Conservation (phyloP, 2,797 vertebrate species). For the Enteromius thamalakanensis region DNA sequence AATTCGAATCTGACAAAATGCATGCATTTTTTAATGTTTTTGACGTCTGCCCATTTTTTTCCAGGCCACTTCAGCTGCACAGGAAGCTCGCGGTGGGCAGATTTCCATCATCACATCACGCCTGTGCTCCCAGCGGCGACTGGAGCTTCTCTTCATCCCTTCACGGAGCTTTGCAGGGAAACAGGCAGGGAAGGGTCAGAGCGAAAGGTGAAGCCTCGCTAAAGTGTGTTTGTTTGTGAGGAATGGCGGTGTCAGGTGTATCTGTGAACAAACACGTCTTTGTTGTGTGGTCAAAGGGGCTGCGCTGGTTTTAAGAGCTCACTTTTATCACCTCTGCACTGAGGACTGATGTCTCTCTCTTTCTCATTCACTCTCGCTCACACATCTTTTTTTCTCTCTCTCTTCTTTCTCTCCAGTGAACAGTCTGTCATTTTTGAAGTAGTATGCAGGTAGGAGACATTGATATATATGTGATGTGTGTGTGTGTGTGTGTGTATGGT, state of each 20-base stretch:
- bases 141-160: conserved; percentile 5
- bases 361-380: neutral
- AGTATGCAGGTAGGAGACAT: neutral
- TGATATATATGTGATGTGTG: neutral
- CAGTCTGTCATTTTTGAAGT: conserved; percentile 18
- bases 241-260: conserved; percentile 45
- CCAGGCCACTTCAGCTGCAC: neutral
- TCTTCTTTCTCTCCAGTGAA: neutral
- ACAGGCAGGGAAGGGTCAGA: neutral
- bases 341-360: conserved; percentile 5
- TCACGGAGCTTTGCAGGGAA: conserved; percentile 6
- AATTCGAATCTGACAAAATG: neutral
- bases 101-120: conserved; percentile 22
- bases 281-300: conserved; percentile 45
- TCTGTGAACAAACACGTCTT: conserved; percentile 39
- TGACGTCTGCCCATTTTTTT: neutral
- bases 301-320: conserved; percentile 41
- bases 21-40: neutral
- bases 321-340: conserved; percentile 49
- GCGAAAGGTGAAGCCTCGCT: conserved; percentile 20
- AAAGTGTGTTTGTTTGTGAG: conserved; percentile 41
- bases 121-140: neutral
- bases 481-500: neutral
- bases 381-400: conserved; percentile 13
- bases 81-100: neutral